A percentile compares a stretch with the other conserved stretches of the same genome.
These are phyloP conservation scores for Yponomeuta sedellus DNA, from an alignment of 2,888 invertebrate genomes.

Conservation along the genomic window DNA sequence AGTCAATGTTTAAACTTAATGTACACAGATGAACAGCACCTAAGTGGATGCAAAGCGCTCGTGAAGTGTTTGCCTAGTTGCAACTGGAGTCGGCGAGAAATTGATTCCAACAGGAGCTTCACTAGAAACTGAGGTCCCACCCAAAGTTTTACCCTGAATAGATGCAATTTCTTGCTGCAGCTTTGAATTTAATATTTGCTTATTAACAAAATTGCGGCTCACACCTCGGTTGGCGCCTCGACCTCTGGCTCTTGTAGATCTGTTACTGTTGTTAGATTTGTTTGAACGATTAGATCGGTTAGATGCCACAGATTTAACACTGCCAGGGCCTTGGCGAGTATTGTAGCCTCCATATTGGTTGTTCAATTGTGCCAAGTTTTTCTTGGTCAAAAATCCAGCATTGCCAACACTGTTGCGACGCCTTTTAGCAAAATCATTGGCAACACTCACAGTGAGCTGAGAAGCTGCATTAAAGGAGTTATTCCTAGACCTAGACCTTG, in stretches of 20 bases:
- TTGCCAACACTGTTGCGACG: constrained; percentile 64
- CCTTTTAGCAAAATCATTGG: constrained; percentile 58
- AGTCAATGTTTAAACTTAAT: constrained; percentile 4
- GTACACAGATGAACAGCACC: constrained; percentile 31
- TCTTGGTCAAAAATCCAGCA: constrained; percentile 54
- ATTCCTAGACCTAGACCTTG: constrained; percentile 23
- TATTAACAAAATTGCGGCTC: constrained; percentile 56
- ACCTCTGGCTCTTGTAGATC: constrained; percentile 33
- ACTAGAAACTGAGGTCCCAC: constrained; percentile 24
- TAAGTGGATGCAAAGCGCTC: constrained; percentile 52
- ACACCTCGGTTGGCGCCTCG: constrained; percentile 44
- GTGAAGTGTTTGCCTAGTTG: constrained; percentile 60
- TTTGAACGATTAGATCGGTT: constrained; percentile 41
- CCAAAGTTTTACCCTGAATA: constrained; percentile 57
- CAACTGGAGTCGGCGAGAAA: constrained; percentile 56
- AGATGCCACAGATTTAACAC: constrained; percentile 63
- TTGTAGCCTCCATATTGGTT: constrained; percentile 54
- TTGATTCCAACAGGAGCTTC: constrained; percentile 46
- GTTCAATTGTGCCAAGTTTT: constrained; percentile 57
- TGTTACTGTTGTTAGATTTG: constrained; percentile 44
- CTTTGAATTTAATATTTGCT: constrained; percentile 57
- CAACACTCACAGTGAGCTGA: constrained; percentile 64
- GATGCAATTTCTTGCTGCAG: constrained; percentile 67
- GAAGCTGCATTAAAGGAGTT: constrained; percentile 58
- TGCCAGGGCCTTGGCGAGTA: constrained; percentile 55